Percentiles rank a stretch among this genome's conserved stretches.
Conservation (phyloP, 1,140 invertebrate genomes). For the silkworm (Bombyx mori) region ASM3026992v2 NC_085130.1:9552501-9553000, state of each 20-base stretch:
- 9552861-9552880: conserved; percentile 25
- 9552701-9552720: not conserved
- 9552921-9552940: conserved; percentile 60
- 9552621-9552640: too few relatives aligned
- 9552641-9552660: too few relatives aligned
- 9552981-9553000: conserved; percentile 67
- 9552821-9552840: conserved; percentile 29
- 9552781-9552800: not conserved
- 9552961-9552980: conserved; percentile 68
- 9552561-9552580: too few relatives aligned
- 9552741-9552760: conserved; percentile 19
- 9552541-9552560: too few relatives aligned
- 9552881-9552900: conserved; percentile 55
- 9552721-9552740: conserved; percentile 2
- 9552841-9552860: conserved; percentile 22
- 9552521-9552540: too few relatives aligned
- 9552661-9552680: too few relatives aligned
- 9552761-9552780: conserved; percentile 24
- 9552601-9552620: too few relatives aligned
- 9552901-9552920: conserved; percentile 36
- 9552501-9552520: too few relatives aligned
- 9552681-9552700: conserved; percentile 7
- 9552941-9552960: conserved; percentile 54
- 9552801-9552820: not conserved
- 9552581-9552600: too few relatives aligned